These are phyloP conservation scores for Drosophila athabasca DNA, from an alignment of 1,140 invertebrate genomes.

Conservation along the genomic window DNA sequence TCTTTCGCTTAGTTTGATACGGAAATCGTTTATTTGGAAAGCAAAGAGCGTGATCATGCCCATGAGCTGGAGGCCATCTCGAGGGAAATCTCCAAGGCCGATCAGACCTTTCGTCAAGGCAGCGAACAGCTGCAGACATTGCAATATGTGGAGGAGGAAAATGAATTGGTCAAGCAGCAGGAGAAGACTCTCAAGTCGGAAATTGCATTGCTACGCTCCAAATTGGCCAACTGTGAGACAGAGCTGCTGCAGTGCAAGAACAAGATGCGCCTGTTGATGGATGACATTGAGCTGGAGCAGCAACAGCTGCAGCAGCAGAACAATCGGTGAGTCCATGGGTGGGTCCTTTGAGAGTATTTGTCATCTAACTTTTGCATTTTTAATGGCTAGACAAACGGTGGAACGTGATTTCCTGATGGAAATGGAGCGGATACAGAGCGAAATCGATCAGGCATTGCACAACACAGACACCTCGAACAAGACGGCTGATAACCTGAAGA, in stretches of 20 bases:
- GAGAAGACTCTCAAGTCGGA: slow-evolving; percentile 94
- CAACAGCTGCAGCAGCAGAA: slow-evolving; percentile 73
- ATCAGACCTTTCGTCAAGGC: slow-evolving; percentile 89
- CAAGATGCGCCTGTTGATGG: slow-evolving; percentile 90
- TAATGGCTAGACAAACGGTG: slow-evolving; percentile 86
- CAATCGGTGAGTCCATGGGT: slow-evolving; percentile 54
- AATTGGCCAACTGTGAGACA: slow-evolving; percentile 94
- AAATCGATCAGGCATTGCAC: slow-evolving; percentile 92
- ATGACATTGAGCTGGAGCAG: slow-evolving; percentile 86
- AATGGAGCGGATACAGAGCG: slow-evolving; percentile 91
- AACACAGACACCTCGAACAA: slow-evolving; percentile 91
- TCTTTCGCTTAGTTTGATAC: slow-evolving; percentile 89
- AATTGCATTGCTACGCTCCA: slow-evolving; percentile 91
- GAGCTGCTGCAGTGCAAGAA: slow-evolving; percentile 94
- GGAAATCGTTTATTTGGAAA: slow-evolving; percentile 95
- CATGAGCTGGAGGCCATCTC: slow-evolving; percentile 92
- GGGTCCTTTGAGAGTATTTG: no score
- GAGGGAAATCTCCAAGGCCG: slow-evolving; percentile 91
- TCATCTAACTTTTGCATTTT: background rate
- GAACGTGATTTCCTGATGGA: slow-evolving; percentile 90
- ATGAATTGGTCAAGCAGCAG: slow-evolving; percentile 93
- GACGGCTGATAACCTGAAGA: slow-evolving; percentile 91
- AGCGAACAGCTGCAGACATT: slow-evolving; percentile 92
- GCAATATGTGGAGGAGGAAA: slow-evolving; percentile 93
- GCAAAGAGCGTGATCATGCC: slow-evolving; percentile 93